Evolutionary conservation across 2,113 vertebrate genomes (phyloP).

Genomic region (Sebastes schlegelii): DNA sequence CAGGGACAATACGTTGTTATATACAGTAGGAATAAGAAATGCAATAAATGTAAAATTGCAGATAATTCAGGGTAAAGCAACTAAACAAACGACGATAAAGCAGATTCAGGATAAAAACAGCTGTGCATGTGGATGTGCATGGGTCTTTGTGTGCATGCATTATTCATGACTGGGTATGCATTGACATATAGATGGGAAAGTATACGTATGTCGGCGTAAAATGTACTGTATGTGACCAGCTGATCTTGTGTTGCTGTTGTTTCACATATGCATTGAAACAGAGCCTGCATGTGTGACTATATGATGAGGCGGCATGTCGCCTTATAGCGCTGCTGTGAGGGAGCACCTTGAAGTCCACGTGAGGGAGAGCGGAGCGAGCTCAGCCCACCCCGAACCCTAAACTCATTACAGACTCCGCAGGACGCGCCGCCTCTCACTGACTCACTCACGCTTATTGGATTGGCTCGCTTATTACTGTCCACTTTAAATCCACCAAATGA

Average conservation of each 20-base stretch:
- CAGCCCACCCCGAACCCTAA: slow-evolving; percentile 46
- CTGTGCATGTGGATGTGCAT: not conserved
- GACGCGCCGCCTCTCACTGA: slow-evolving; percentile 25
- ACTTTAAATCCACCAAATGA: slow-evolving; percentile 20
- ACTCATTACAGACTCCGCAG: slow-evolving; percentile 37
- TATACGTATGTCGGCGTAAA: not conserved
- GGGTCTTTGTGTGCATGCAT: not conserved
- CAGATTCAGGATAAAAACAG: not conserved
- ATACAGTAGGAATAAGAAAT: not conserved
- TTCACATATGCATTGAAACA: not conserved
- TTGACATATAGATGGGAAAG: not conserved
- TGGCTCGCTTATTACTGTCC: slow-evolving; percentile 21
- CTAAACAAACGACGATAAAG: not conserved
- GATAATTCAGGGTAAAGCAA: not conserved
- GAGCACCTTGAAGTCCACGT: slow-evolving; percentile 75
- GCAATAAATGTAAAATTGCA: not conserved
- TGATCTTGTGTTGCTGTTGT: not conserved
- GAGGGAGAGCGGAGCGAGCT: slow-evolving; percentile 59
- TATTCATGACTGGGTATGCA: not conserved
- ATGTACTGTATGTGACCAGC: not conserved
- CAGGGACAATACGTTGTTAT: not conserved
- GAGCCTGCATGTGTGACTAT: slow-evolving; percentile 28
- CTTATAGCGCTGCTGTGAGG: slow-evolving; percentile 1
- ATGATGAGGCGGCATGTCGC: slow-evolving; percentile 1
- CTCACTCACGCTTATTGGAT: slow-evolving; percentile 37